Percentiles rank a stretch among this genome's conserved stretches.
Evolutionary conservation across 2,797 vertebrate species (phyloP).

Genomic region (Coregonus ussuriensis): DNA sequence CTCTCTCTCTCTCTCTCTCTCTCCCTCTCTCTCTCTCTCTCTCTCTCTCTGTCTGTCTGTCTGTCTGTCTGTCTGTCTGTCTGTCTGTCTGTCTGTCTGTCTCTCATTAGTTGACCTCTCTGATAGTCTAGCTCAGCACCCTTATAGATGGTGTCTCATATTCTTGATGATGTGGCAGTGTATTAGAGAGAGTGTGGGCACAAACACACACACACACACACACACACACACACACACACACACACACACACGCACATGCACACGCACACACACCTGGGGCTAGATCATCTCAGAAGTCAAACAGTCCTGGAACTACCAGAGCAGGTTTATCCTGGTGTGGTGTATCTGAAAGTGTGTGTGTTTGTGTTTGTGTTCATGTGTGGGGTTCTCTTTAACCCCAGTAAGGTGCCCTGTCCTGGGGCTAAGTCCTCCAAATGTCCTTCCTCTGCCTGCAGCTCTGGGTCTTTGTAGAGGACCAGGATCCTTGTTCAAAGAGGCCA

Average conservation of each 20-base stretch:
- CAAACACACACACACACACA: too few species aligned
- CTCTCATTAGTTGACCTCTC: too few species aligned
- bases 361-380: background rate
- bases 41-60: slow-evolving; percentile 36
- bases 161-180: slow-evolving; percentile 58
- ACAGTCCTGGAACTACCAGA: slow-evolving; percentile 65
- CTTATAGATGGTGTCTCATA: slow-evolving; percentile 38
- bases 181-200: slow-evolving; percentile 22
- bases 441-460: slow-evolving; percentile 3
- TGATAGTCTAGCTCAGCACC: slow-evolving; percentile 43
- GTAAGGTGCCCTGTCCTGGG: background rate
- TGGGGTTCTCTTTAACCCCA: slow-evolving; percentile 8
- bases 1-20: too few species aligned
- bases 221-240: too few species aligned
- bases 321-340: slow-evolving; percentile 69
- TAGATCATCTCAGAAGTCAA: slow-evolving; percentile 66
- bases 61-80: too few species aligned
- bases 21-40: too few species aligned
- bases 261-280: slow-evolving; percentile 49
- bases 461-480: background rate
- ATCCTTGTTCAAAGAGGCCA: background rate
- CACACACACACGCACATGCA: too few species aligned
- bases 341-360: background rate
- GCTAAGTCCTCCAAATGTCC: background rate
- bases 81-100: too few species aligned